These are phyloP conservation scores for Chlorocebus sabaeus DNA, from an alignment of 2,113 vertebrate genomes.

Conservation along the genomic window DNA sequence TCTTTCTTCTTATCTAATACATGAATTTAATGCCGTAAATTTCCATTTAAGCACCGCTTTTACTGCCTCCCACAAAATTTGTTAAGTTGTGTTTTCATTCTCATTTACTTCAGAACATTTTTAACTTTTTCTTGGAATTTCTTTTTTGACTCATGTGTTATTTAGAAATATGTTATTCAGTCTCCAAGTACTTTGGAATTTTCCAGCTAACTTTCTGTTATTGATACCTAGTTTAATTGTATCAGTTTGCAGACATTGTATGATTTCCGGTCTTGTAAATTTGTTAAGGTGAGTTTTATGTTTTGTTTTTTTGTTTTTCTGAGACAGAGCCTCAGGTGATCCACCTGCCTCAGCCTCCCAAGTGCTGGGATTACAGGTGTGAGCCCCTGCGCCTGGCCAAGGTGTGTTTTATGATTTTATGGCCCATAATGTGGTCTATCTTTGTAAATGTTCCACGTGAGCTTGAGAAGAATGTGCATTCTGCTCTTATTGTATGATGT, in stretches of 20 bases:
- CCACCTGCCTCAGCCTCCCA: too few species aligned
- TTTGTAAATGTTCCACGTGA: background rate
- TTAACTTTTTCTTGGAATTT: background rate
- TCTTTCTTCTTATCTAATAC: background rate
- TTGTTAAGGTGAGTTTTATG: background rate
- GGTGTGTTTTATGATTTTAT: background rate
- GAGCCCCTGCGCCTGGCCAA: too few species aligned
- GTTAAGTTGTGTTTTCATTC: background rate
- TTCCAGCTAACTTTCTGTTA: background rate
- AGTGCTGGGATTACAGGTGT: too few species aligned
- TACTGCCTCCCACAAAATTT: background rate
- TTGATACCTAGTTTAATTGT: background rate
- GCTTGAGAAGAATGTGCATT: background rate
- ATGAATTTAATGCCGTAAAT: background rate
- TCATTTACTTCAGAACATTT: background rate
- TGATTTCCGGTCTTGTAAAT: background rate
- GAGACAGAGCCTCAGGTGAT: too few species aligned
- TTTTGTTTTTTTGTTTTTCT: too few species aligned
- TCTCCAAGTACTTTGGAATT: background rate
- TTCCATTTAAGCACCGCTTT: background rate
- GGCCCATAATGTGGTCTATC: background rate
- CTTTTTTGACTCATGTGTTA: background rate
- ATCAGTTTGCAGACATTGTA: background rate
- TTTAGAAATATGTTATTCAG: background rate
- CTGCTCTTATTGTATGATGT: background rate